Evolutionary conservation across 2,888 invertebrate species (phyloP).

Genomic region (Protonemura montana): DNA sequence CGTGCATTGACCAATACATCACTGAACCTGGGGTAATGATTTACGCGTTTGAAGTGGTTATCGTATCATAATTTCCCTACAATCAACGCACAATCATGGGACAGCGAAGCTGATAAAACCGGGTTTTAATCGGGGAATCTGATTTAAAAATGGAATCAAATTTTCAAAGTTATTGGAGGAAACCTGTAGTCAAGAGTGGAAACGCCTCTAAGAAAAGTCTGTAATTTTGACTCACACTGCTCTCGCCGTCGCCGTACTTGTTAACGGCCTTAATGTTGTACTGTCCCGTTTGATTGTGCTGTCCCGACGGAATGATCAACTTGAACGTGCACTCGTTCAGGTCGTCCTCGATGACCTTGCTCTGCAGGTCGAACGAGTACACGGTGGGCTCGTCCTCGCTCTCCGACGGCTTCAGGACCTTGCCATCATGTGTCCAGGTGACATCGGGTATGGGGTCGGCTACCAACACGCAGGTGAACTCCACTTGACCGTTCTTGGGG

Average conservation of each 20-base stretch:
- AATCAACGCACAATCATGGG: too few relatives aligned
- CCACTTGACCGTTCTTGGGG: constrained; percentile 72
- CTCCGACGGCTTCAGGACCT: constrained; percentile 61
- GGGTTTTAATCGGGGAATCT: too few relatives aligned
- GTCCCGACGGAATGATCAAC: constrained; percentile 77
- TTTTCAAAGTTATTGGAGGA: too few relatives aligned
- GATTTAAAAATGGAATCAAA: too few relatives aligned
- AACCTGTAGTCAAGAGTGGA: too few relatives aligned
- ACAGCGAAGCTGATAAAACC: too few relatives aligned
- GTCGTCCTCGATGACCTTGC: constrained; percentile 75
- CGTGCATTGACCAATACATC: too few relatives aligned
- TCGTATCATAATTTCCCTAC: too few relatives aligned
- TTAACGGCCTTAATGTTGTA: constrained; percentile 84
- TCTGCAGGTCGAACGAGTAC: constrained; percentile 63
- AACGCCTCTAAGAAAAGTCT: too few relatives aligned
- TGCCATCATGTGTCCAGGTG: constrained; percentile 82
- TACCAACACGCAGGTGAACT: constrained; percentile 76
- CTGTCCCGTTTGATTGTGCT: constrained; percentile 79
- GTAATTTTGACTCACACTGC: constrained; percentile 63
- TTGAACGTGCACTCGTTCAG: constrained; percentile 83
- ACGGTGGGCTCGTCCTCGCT: constrained; percentile 17
- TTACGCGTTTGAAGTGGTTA: too few relatives aligned
- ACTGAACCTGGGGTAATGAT: too few relatives aligned
- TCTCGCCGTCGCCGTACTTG: constrained; percentile 78
- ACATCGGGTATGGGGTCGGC: constrained; percentile 91